Conservation (phyloP, 2,113 vertebrate genomes). For the Oryzias javanicus region DNA sequence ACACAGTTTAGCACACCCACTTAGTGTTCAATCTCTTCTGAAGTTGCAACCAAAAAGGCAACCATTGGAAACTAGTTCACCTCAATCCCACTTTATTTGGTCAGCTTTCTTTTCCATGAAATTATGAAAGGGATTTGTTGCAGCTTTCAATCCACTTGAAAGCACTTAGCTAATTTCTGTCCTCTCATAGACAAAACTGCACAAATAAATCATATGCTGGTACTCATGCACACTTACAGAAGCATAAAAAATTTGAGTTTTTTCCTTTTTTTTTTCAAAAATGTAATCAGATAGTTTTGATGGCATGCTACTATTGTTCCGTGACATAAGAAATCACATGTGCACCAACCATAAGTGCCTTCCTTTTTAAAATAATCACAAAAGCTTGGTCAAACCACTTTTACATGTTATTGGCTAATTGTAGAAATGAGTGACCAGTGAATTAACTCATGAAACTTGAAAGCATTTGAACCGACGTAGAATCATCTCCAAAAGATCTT, state of each 20-base stretch:
- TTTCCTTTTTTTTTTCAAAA: conserved; percentile 32
- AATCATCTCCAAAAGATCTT: conserved; percentile 62
- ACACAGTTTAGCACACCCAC: conserved; percentile 32
- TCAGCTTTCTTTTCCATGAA: conserved; percentile 73
- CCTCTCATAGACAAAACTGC: conserved; percentile 57
- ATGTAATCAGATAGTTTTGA: conserved; percentile 39
- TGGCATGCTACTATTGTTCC: conserved; percentile 45
- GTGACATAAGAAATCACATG: conserved; percentile 54
- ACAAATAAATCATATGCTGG: conserved; percentile 35
- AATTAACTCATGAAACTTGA: conserved; percentile 73
- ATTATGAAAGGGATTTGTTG: conserved; percentile 71
- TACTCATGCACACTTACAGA: conserved; percentile 7
- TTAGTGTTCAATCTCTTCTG: conserved; percentile 55
- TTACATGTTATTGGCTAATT: conserved; percentile 64
- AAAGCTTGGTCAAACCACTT: conserved; percentile 67
- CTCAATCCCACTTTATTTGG: conserved; percentile 65
- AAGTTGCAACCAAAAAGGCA: conserved; percentile 59
- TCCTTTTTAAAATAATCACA: conserved; percentile 64
- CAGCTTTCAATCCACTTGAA: conserved; percentile 80
- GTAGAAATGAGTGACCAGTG: conserved; percentile 71
- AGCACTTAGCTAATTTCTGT: conserved; percentile 77
- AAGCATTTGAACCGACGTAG: conserved; percentile 73
- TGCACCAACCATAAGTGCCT: conserved; percentile 65
- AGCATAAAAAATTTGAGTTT: conserved; percentile 19
- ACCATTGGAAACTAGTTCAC: conserved; percentile 59